Evolutionary conservation across 1,140 invertebrate species (phyloP).

Genomic region (Ostrea edulis): DNA sequence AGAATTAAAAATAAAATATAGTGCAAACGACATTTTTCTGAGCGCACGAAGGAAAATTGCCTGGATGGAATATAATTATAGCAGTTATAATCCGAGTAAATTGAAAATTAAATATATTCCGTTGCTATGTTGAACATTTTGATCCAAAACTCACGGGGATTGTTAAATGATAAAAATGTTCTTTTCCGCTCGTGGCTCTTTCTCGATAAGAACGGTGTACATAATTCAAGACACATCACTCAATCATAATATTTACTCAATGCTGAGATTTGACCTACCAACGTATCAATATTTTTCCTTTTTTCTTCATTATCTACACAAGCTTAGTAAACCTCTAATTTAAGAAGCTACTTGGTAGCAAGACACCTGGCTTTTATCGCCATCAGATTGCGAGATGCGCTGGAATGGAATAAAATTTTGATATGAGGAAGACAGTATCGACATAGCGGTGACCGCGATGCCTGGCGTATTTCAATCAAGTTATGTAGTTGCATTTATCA

Average conservation of each 20-base stretch:
- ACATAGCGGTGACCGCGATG: neutral
- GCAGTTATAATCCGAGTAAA: neutral
- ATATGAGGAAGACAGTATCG: neutral
- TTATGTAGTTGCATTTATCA: neutral
- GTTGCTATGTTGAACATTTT: conserved; percentile 25
- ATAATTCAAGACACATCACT: conserved; percentile 6
- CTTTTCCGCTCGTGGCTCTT: conserved; percentile 15
- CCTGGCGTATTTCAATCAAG: neutral
- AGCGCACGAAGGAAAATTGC: neutral
- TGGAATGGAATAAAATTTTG: neutral
- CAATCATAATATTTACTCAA: conserved; percentile 32
- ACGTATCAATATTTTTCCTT: conserved; percentile 25
- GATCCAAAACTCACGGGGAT: neutral
- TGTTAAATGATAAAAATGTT: neutral
- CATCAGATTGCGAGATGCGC: neutral
- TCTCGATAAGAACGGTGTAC: neutral
- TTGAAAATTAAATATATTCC: conserved; percentile 34
- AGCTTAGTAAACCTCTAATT: conserved; percentile 10
- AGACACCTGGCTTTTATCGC: conserved; percentile 14
- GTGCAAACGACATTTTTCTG: neutral
- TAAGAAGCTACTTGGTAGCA: conserved; percentile 18
- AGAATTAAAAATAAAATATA: neutral
- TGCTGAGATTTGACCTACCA: conserved; percentile 26
- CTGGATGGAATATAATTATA: neutral
- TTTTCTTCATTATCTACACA: conserved; percentile 22